Evolutionary conservation across 2,888 invertebrate genomes (phyloP), one percentile per base, ranked within the genome.

Genomic region (Nomada fucata): DNA sequence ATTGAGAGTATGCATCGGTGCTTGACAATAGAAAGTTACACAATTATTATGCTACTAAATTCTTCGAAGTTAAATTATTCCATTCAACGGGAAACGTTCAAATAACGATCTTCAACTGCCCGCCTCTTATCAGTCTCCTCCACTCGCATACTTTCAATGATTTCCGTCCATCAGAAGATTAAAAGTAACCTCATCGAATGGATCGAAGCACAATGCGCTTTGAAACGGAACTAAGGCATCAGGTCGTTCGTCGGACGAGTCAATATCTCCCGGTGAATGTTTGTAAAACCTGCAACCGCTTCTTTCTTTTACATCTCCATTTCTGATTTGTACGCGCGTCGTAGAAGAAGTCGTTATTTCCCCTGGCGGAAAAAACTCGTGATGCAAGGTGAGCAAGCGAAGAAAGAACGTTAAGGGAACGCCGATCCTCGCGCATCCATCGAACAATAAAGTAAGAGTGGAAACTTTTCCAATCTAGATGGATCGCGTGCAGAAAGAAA

Each of bases 391-490:
- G 65, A 26, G 23, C 13, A 42, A 59, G 67, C 44, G 42, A 59
- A 47, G 60, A 20, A 23, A 57, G 71, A 75, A 61, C 42, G 78
- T 86, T 81, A 77, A 71, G 55, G 63, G 68, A 83, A 80, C 76
- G 75, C 61, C 75, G 85, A 77, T 80, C 67, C 75, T 77, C 70
- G 79, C 63, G 76, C 74, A 71, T 63, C 76, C 52, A 65, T 75
- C 70, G 70, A 50, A 75, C 82, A 82, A 81, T 87, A 84, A 87
- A 84, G 86, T 83, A 88, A 84, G 78, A 81, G 86, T 83, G 78
- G 82, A 89, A 92, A 92, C 89, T 91, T 92, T 91, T 91, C 90
- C 89, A 92, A 91, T 92, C 89, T 90, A 86, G 87, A 68, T 72
- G 85, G 86, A 89, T 91, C 89, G 88, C 89, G 89, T 89, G 89